Conservation (phyloP, 1,140 invertebrate genomes). For the Drosophila tropicalis region DNA sequence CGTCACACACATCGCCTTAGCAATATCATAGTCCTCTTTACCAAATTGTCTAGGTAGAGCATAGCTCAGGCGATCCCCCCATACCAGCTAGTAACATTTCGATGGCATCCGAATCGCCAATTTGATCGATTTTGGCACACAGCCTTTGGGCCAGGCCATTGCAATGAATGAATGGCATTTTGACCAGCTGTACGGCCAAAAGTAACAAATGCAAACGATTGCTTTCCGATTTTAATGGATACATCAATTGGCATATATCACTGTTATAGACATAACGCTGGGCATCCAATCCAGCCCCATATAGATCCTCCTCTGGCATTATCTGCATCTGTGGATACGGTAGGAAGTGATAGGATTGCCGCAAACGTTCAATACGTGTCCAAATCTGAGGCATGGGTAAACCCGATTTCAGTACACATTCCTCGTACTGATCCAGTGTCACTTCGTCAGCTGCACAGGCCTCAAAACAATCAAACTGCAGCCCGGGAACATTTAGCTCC, state of each 20-base stretch:
- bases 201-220: slow-evolving; percentile 85
- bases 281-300: slow-evolving; percentile 84
- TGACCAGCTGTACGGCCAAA: slow-evolving; percentile 85
- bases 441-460: slow-evolving; percentile 84
- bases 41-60: neutral
- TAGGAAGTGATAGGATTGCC: slow-evolving; percentile 86
- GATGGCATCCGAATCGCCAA: slow-evolving; percentile 83
- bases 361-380: slow-evolving; percentile 86
- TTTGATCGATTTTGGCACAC: slow-evolving; percentile 70
- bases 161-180: slow-evolving; percentile 85
- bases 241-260: slow-evolving; percentile 87
- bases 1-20: slow-evolving; percentile 81
- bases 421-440: slow-evolving; percentile 86
- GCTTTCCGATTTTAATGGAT: slow-evolving; percentile 85
- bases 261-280: slow-evolving; percentile 86
- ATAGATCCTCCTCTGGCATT: slow-evolving; percentile 34
- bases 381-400: slow-evolving; percentile 88
- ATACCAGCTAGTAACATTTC: slow-evolving; percentile 73
- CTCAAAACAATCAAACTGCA: slow-evolving; percentile 82
- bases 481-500: slow-evolving; percentile 84
- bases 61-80: slow-evolving; percentile 39
- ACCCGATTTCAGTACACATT: slow-evolving; percentile 86
- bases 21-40: slow-evolving; percentile 21
- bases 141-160: slow-evolving; percentile 81
- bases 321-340: slow-evolving; percentile 74